Percentiles rank a stretch among this genome's conserved stretches.
Conservation (phyloP, 2,113 vertebrate genomes). For the Lophochroa leadbeateri region DNA sequence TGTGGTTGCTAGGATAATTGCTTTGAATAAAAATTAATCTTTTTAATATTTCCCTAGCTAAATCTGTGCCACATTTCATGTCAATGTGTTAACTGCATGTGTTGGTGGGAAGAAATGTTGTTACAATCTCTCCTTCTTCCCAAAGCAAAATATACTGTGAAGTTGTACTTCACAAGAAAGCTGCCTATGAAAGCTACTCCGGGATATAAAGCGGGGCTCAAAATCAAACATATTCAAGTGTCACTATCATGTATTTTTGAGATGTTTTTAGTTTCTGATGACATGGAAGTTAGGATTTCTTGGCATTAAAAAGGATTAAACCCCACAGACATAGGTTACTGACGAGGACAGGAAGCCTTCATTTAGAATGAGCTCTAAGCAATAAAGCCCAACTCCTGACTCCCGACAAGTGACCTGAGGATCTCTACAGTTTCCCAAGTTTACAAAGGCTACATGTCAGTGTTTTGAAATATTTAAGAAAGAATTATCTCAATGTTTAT, state of each 20-base stretch:
- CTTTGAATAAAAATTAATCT: neutral
- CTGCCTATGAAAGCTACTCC: neutral
- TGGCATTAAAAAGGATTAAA: neutral
- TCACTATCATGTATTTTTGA: neutral
- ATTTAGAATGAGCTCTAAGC: neutral
- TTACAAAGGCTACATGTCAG: neutral
- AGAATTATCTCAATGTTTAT: conserved; percentile 18
- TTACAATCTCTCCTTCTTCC: conserved; percentile 8
- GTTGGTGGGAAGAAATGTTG: neutral
- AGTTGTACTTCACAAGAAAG: neutral
- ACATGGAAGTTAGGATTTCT: neutral
- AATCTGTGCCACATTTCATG: conserved; percentile 24
- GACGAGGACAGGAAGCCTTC: neutral
- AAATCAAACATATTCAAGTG: neutral
- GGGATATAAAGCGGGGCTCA: neutral
- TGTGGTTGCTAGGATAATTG: neutral
- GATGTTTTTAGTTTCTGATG: neutral
- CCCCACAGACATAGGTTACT: neutral
- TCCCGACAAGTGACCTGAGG: neutral
- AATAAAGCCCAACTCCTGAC: neutral
- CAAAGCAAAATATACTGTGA: neutral
- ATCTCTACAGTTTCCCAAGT: neutral
- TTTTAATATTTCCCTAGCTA: conserved; percentile 12
- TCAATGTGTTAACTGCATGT: neutral
- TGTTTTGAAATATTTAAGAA: conserved; percentile 15